Base-by-base conservation (phyloP, 2,888 invertebrate species). In the Thymelicus lineola region DNA sequence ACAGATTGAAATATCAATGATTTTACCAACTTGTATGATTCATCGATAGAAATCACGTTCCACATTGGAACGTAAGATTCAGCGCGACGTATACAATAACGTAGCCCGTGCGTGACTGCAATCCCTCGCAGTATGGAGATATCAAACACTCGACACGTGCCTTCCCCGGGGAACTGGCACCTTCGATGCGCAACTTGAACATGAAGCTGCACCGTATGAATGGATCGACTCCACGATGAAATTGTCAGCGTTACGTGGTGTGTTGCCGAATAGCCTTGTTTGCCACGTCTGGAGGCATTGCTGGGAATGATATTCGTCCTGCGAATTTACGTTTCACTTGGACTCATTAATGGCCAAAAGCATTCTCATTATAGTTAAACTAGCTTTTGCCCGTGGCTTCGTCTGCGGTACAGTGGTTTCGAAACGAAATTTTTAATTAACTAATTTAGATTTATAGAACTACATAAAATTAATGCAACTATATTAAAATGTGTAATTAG, bases 191-290 rank as follows among this genome's bases (percentile, higher is more conserved):
- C 62, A 17, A 17, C 55, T 62, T 62, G 36, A 57, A 63, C 46
- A 63, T 46, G 63, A 69, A 50, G 63, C 58, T 69, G 68, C 55
- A 10, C 62, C 63, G 14, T 57, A 59, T 59, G 63, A 63, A 69
- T 63, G 63, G 28, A 48, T 28, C 62, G 20, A 58, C 48, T 69
- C 58, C 50, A 58, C 57, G 57, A 48, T 69, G 63, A 69, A 69
- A 63, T 69, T 58, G 63, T 17, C 55, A 12, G n/a, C 68, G 17
- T n/a, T n/a, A 55, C 20, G 55, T 58, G 9, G 36, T 42, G 38
- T 36, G 46, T 45, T 45, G 57, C 46, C 48, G 46, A 63, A 58
- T 69, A n/a, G 20, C 38, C 48, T 63, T 58, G 58, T 69, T 58
- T 48, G 15, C n/a, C 69, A 58, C 48, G 57, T 58, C 36, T 57